These are phyloP conservation scores for Cyanistes caeruleus DNA, from an alignment of 2,113 vertebrate species.

Conservation along the genomic window DNA sequence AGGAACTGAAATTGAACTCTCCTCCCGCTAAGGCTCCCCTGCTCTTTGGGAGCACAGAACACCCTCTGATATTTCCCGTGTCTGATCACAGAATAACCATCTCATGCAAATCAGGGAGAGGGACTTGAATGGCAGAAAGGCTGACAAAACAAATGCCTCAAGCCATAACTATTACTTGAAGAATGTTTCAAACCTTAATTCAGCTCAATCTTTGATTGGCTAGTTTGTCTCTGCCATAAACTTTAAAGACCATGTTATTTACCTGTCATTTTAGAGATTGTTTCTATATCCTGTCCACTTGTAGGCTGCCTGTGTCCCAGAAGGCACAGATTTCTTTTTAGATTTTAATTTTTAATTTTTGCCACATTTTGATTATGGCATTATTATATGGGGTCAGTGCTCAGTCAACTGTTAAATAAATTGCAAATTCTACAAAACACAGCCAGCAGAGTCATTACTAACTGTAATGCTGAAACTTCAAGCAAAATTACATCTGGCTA, in stretches of 20 bases:
- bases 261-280: background rate
- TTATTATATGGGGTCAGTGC: slow-evolving; percentile 81
- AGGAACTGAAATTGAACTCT: background rate
- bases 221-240: background rate
- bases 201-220: background rate
- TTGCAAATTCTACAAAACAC: slow-evolving; percentile 82
- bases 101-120: background rate
- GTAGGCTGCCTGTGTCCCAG: background rate
- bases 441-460: slow-evolving; percentile 80
- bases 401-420: slow-evolving; percentile 87
- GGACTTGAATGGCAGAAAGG: background rate
- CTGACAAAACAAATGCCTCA: slow-evolving; percentile 19
- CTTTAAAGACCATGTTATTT: background rate
- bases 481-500: slow-evolving; percentile 86
- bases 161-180: background rate
- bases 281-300: background rate
- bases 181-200: slow-evolving; percentile 7
- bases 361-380: slow-evolving; percentile 74
- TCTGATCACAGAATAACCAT: background rate
- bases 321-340: slow-evolving; percentile 8
- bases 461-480: slow-evolving; percentile 82
- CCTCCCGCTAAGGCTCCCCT: background rate
- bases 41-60: background rate
- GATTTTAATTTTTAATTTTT: slow-evolving; percentile 53
- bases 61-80: background rate